Conservation (phyloP, 1,140 invertebrate species). For the Helicoverpa armigera region DNA sequence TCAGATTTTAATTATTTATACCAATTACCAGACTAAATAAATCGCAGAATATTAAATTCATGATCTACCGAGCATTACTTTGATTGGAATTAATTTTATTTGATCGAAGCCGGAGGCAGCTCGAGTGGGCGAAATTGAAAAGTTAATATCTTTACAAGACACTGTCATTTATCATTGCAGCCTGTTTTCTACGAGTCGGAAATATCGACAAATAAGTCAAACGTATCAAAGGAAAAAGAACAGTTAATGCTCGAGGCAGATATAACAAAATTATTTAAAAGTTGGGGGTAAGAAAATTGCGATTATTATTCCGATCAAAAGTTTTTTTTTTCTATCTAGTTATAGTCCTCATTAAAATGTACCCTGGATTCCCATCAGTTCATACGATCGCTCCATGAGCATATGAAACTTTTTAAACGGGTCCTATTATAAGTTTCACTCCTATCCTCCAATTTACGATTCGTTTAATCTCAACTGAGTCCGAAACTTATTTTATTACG, state of each 20-base stretch:
- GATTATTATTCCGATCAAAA: background rate
- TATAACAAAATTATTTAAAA: background rate
- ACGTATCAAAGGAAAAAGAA: background rate
- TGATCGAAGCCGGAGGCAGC: background rate
- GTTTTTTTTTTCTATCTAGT: background rate
- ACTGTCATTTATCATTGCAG: constrained; percentile 1
- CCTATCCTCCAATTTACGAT: constrained; percentile 20
- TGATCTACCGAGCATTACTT: constrained; percentile 3
- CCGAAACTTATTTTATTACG: background rate
- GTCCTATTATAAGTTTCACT: constrained; percentile 31
- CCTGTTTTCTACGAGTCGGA: background rate
- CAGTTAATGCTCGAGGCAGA: background rate
- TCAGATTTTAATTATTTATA: background rate
- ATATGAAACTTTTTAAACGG: constrained; percentile 15
- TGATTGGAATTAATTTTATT: constrained; percentile 26
- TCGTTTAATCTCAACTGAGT: constrained; percentile 22
- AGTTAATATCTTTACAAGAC: constrained; percentile 11
- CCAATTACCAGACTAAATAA: background rate
- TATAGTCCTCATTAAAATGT: constrained; percentile 18
- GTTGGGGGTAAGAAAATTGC: too few species aligned
- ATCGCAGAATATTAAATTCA: background rate
- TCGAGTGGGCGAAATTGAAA: background rate
- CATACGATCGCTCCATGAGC: background rate
- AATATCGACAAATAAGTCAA: background rate
- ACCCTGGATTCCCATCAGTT: background rate